phyloP scores from a whole-genome alignment of 2,113 vertebrate genomes.

The Pachyramphus minor region DNA sequence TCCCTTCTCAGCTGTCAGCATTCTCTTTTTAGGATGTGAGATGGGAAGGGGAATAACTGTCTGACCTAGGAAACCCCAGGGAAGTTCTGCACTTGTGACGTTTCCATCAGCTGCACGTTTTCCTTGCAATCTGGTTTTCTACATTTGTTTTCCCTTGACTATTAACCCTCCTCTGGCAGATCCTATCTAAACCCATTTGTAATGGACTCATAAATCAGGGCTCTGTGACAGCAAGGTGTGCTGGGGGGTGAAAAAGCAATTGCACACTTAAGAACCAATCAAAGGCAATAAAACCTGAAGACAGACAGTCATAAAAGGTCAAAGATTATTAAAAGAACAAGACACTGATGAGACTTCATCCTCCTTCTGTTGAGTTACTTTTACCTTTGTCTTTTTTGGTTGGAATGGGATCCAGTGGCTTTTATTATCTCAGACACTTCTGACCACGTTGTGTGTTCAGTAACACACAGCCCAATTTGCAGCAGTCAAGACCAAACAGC shows the following conservation, averaged over 20 bases:
- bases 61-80: neutral
- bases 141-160: neutral
- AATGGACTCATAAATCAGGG: neutral
- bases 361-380: neutral
- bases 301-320: neutral
- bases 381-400: neutral
- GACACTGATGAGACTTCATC: neutral
- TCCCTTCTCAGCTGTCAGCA: neutral
- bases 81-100: neutral
- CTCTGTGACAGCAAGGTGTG: neutral
- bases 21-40: neutral
- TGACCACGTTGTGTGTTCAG: fast-evolving
- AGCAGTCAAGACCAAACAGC: neutral
- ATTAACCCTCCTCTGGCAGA: slow-evolving; percentile 6
- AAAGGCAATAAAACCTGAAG: neutral
- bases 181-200: neutral
- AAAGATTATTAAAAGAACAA: neutral
- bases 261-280: neutral
- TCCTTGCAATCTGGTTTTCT: neutral
- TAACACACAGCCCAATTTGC: neutral
- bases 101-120: neutral
- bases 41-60: neutral
- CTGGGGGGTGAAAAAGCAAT: neutral
- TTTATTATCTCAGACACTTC: neutral
- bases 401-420: neutral